A percentile compares a stretch with the other conserved stretches of the same genome.
These are phyloP conservation scores for Oreochromis spilurus DNA, from an alignment of 2,113 vertebrate genomes.

Conservation along the genomic window DNA sequence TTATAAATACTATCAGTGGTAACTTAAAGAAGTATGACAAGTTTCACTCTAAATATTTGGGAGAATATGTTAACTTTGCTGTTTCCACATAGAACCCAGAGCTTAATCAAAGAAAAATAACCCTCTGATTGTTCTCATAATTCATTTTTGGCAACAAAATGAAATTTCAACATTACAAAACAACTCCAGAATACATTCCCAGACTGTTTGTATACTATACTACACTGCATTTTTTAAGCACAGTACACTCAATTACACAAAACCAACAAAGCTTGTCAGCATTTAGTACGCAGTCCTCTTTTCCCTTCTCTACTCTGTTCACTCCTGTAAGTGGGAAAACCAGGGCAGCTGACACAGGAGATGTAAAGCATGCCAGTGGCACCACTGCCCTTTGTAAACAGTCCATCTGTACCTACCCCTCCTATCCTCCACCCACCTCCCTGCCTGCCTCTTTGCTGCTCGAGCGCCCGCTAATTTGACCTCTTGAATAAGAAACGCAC, in stretches of 20 bases:
- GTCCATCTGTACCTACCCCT: conserved; percentile 54
- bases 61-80: background rate
- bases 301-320: background rate
- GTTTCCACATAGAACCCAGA: background rate
- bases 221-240: background rate
- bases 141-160: background rate
- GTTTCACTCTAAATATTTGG: background rate
- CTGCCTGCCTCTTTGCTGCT: conserved; percentile 12
- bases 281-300: background rate
- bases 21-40: background rate
- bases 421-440: background rate
- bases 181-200: background rate
- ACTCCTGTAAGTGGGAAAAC: conserved; percentile 35
- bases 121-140: background rate
- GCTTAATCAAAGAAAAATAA: background rate
- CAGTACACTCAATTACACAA: background rate
- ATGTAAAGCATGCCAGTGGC: conserved; percentile 61
- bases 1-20: background rate
- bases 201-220: background rate
- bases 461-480: conserved; percentile 50
- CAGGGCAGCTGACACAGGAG: conserved; percentile 61
- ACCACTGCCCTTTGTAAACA: conserved; percentile 63
- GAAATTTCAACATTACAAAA: background rate
- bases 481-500: conserved; percentile 58
- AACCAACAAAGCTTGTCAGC: conserved; percentile 2